Conservation (phyloP, 2,113 vertebrate species). For the Ptilonorhynchus violaceus region DNA sequence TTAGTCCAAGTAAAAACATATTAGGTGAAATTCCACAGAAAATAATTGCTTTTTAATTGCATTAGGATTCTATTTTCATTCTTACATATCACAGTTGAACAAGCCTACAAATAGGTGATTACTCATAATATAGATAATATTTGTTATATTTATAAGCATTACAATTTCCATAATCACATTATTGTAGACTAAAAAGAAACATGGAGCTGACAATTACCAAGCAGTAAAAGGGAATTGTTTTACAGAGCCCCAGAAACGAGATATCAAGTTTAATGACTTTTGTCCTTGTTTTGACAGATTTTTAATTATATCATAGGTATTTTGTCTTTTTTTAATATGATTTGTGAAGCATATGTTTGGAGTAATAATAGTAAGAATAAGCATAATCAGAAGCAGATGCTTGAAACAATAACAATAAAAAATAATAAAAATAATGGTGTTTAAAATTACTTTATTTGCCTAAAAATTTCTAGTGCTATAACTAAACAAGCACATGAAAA, state of each 20-base stretch:
- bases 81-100: neutral
- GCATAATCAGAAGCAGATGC: neutral
- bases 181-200: neutral
- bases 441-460: neutral
- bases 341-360: neutral
- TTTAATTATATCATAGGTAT: neutral
- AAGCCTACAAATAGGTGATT: neutral
- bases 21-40: neutral
- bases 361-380: neutral
- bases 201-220: neutral
- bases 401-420: neutral
- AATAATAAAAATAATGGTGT: neutral
- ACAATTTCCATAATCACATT: neutral
- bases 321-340: neutral
- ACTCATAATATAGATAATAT: neutral
- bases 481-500: neutral
- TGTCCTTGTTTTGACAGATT: neutral
- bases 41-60: neutral
- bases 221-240: neutral
- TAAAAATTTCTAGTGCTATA: neutral
- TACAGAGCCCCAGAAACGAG: neutral
- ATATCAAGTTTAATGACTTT: neutral
- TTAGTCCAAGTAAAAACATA: neutral
- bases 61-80: neutral
- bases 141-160: neutral